Percentiles rank a stretch among this genome's conserved stretches.
phyloP scores from a whole-genome alignment of 2,113 vertebrate species.

The Clarias gariepinus region DNA sequence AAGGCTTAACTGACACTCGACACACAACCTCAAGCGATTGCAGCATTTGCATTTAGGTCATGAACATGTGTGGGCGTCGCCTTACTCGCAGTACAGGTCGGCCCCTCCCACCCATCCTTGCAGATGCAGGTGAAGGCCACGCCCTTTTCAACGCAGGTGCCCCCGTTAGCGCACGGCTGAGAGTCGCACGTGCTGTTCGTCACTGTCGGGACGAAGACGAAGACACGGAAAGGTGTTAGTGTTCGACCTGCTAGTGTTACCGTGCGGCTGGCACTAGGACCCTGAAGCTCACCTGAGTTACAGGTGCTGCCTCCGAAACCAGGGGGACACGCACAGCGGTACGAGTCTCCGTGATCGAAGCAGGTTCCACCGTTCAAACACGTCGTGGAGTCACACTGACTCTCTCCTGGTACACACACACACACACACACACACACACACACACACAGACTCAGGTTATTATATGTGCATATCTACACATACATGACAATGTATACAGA shows the following conservation, averaged over 20 bases:
- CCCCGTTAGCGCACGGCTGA: constrained; percentile 89
- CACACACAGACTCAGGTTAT: background rate
- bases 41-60: background rate
- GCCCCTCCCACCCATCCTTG: constrained; percentile 93
- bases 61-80: background rate
- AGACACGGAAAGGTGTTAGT: background rate
- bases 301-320: constrained; percentile 92
- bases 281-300: constrained; percentile 77
- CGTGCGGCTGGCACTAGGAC: background rate
- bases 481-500: background rate
- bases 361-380: constrained; percentile 93
- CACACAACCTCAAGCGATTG: background rate
- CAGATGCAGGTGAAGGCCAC: constrained; percentile 92
- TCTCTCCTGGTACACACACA: constrained; percentile 77
- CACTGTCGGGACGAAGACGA: constrained; percentile 65
- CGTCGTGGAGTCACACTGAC: constrained; percentile 88
- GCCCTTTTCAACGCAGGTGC: constrained; percentile 88
- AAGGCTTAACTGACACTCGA: background rate
- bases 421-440: constrained; percentile 43
- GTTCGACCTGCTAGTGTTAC: background rate
- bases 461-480: background rate
- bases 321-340: constrained; percentile 83
- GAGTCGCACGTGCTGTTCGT: constrained; percentile 89
- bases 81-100: constrained; percentile 89
- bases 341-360: constrained; percentile 86